Conservation (phyloP, 2,797 vertebrate genomes). For the Craterocephalus amniculus region DNA sequence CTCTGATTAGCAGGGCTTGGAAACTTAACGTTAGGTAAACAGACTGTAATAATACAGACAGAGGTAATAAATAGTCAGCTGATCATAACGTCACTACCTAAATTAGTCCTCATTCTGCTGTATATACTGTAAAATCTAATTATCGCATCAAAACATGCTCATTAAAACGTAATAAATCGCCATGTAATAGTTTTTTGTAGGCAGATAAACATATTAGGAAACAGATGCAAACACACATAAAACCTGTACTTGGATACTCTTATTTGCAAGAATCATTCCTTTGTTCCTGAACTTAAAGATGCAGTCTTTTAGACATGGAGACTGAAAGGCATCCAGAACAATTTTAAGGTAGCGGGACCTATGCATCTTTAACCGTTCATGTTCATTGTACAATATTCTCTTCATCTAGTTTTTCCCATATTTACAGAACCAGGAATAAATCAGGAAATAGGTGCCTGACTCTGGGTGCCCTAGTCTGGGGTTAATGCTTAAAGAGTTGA, state of each 20-base stretch:
- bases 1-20: constrained; percentile 31
- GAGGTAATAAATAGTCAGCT: no score
- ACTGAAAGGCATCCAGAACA: not conserved
- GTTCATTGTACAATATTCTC: not conserved
- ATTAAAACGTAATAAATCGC: no score
- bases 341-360: not conserved
- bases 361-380: not conserved
- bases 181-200: no score
- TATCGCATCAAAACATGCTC: no score
- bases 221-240: no score
- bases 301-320: not conserved
- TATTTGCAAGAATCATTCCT: not conserved
- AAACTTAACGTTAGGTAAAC: constrained; percentile 21
- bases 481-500: no score
- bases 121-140: no score
- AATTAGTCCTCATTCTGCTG: no score
- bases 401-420: not conserved
- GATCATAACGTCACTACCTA: no score
- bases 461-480: no score
- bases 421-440: not conserved
- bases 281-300: not conserved
- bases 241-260: not conserved
- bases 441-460: not conserved
- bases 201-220: no score
- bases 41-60: no score